These are phyloP conservation scores for Mesoclemmys tuberculata DNA, from an alignment of 2,113 vertebrate genomes.

Conservation along the genomic window DNA sequence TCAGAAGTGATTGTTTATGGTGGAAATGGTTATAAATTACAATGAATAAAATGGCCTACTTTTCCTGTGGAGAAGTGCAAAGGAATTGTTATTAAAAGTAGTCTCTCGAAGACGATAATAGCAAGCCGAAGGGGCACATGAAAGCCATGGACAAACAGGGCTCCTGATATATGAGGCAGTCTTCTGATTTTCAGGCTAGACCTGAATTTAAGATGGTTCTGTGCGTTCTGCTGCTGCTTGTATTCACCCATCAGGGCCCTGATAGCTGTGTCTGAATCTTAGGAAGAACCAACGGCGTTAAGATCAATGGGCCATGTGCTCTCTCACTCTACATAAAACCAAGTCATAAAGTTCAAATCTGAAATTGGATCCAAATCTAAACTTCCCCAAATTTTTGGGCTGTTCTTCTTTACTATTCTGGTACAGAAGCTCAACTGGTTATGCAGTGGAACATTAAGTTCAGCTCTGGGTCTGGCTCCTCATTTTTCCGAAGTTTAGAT, in stretches of 20 bases:
- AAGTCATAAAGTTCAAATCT: neutral
- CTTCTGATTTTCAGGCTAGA: neutral
- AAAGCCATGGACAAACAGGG: neutral
- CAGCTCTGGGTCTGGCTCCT: neutral
- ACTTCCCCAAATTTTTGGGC: neutral
- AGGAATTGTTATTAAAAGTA: slow-evolving; percentile 13
- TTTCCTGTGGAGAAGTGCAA: slow-evolving; percentile 8
- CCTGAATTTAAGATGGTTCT: neutral
- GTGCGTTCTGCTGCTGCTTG: neutral
- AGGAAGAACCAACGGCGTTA: neutral
- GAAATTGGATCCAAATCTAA: neutral
- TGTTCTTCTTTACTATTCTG: neutral
- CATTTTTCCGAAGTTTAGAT: neutral
- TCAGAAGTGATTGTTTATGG: slow-evolving; percentile 55
- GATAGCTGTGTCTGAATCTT: neutral
- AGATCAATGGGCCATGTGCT: rapidly evolving
- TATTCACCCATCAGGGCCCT: neutral
- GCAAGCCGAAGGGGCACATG: neutral
- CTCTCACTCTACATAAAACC: neutral
- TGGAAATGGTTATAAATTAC: slow-evolving; percentile 40
- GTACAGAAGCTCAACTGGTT: neutral
- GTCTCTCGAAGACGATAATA: neutral
- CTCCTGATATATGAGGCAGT: neutral
- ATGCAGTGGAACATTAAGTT: no score
- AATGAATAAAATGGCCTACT: slow-evolving; percentile 59